These are phyloP conservation scores for Elephantulus edwardii DNA, from an alignment of 2,113 vertebrate genomes.

Conservation along the genomic window DNA sequence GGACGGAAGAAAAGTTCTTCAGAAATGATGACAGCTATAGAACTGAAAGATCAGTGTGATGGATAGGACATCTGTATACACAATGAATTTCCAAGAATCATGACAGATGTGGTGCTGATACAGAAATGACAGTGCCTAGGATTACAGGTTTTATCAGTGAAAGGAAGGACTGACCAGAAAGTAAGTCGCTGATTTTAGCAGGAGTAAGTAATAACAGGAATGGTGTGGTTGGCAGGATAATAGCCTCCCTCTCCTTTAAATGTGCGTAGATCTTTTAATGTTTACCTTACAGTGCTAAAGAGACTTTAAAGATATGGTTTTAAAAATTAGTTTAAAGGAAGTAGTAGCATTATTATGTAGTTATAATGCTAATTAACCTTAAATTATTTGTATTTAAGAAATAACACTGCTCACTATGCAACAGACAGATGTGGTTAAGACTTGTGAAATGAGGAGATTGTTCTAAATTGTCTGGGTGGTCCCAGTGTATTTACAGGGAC, in stretches of 20 bases:
- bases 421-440: no score
- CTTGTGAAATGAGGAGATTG: not conserved
- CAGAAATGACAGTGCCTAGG: not conserved
- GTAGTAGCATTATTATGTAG: no score
- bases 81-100: not conserved
- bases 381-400: no score
- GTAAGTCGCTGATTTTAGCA: not conserved
- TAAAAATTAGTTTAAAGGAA: no score
- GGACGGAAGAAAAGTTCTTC: not conserved
- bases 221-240: not conserved
- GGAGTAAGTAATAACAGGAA: not conserved
- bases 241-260: fast-evolving
- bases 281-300: not conserved
- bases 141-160: not conserved
- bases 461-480: not conserved
- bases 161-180: not conserved
- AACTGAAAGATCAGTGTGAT: not conserved
- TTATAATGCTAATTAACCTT: no score
- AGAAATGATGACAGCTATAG: not conserved
- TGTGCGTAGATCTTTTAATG: not conserved
- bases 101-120: not conserved
- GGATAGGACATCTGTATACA: not conserved
- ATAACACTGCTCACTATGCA: no score
- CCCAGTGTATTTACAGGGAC: not conserved
- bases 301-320: not conserved